Evolutionary conservation across 2,113 vertebrate species (phyloP), one percentile per base, ranked within the genome.

Genomic region (Lathamus discolor): DNA sequence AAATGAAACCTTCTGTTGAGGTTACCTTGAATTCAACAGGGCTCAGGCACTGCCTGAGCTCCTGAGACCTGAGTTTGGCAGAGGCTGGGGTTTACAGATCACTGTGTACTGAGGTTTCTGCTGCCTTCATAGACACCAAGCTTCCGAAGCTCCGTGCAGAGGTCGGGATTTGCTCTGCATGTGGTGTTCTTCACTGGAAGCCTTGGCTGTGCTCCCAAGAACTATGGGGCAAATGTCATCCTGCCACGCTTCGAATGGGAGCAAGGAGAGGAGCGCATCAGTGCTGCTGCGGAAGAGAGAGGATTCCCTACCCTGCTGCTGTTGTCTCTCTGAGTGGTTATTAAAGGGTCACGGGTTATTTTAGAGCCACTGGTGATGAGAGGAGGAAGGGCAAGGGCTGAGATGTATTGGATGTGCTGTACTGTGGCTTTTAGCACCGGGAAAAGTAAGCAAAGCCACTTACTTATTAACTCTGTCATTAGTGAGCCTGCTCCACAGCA

Each of bases 391-490:
- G 73, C 67, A 82, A 87, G 78, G 63, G 79, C 80, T 70, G 74
- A 66, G 68, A 13, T 75, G 37, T 37, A 29, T 62, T 68, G 62
- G 31, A 24, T 79, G 61, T 82, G 66, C 86, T 83, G 62, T 73
- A 11, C 51, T 24, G 29, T 89, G 83, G 68, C 76, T 92, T 93
- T 92, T 55, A 90, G 73, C 77, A 64, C 37, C 41, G 86, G 79
- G 14, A 49, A 54, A 28, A 90, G 51, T n/a, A 61, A 90, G 83
- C 66, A 68, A 91, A 92, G 92, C 61, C 83, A 83, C 88, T 92
- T 94, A 75, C 83, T 88, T 95, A 77, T 70, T 90, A 93, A 81
- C 5, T 6, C 39, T 54, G 74, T 94, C 28, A 43, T 92, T 86
- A 92, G 77, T 2, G 62, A 93, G 83, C 17, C 43, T 19, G 27